Evolutionary conservation across 2,888 invertebrate genomes (phyloP).

Genomic region (Amitus sp.): DNA sequence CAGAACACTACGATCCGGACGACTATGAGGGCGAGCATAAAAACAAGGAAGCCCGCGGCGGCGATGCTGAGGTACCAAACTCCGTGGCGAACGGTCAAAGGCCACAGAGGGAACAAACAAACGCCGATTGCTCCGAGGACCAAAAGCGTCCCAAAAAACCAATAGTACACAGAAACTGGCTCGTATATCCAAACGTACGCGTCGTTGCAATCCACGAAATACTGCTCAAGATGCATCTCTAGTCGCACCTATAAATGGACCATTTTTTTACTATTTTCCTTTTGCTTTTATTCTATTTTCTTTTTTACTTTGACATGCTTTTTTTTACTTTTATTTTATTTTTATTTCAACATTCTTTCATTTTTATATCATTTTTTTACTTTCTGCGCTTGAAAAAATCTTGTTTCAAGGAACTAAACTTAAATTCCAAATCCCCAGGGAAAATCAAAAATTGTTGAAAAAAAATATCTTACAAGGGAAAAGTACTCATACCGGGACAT

Average conservation of each 20-base stretch:
- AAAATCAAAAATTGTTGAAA: too few relatives aligned
- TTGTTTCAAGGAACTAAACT: neutral
- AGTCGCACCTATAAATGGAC: constrained; percentile 73
- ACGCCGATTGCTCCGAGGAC: constrained; percentile 94
- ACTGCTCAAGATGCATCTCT: constrained; percentile 97
- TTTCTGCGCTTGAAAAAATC: neutral
- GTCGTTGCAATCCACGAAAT: constrained; percentile 92
- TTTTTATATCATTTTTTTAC: neutral
- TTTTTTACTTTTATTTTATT: too few relatives aligned
- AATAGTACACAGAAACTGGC: constrained; percentile 93
- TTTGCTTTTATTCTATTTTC: too few relatives aligned
- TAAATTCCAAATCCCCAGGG: too few relatives aligned
- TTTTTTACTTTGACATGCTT: too few relatives aligned
- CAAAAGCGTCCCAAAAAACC: constrained; percentile 89
- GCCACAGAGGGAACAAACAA: constrained; percentile 99
- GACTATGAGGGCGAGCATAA: constrained; percentile 90
- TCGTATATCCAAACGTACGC: constrained; percentile 99
- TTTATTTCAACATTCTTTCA: neutral
- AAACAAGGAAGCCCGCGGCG: constrained; percentile 93
- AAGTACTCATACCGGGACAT: too few relatives aligned
- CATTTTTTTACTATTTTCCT: neutral
- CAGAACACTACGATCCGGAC: constrained; percentile 92
- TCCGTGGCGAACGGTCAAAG: constrained; percentile 88
- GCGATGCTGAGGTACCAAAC: constrained; percentile 97
- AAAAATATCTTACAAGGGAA: too few relatives aligned